Evolutionary conservation across 2,797 vertebrate species (phyloP).

Genomic region (Darevskia nairensis): DNA sequence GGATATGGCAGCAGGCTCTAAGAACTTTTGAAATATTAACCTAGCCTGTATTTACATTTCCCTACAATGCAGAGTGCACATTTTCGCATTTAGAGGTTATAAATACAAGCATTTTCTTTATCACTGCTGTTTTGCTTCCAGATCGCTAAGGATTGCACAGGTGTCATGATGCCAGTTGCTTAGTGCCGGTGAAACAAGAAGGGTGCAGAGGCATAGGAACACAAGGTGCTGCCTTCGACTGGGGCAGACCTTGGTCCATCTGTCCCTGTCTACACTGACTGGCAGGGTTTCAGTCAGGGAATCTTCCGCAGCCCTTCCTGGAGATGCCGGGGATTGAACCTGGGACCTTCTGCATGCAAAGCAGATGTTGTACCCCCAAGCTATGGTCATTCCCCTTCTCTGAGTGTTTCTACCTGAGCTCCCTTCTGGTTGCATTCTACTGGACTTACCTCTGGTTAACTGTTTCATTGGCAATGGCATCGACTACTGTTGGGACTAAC

Average conservation of each 20-base stretch:
- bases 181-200: not conserved
- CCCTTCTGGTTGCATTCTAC: not conserved
- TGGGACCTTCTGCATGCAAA: too few relatives aligned
- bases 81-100: slow-evolving; percentile 25
- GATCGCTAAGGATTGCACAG: not conserved
- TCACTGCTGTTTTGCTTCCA: slow-evolving; percentile 2
- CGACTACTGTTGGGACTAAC: not conserved
- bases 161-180: not conserved
- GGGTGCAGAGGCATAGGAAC: too few relatives aligned
- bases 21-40: slow-evolving; percentile 33
- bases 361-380: too few relatives aligned
- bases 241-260: too few relatives aligned
- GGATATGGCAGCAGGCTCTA: not conserved
- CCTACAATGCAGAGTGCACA: slow-evolving; percentile 8
- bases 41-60: slow-evolving; percentile 29
- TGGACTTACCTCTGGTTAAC: not conserved
- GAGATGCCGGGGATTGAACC: too few relatives aligned
- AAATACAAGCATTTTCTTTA: slow-evolving; percentile 16
- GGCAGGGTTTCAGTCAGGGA: too few relatives aligned
- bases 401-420: not conserved
- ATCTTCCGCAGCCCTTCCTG: too few relatives aligned
- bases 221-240: too few relatives aligned
- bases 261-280: too few relatives aligned
- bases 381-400: too few relatives aligned
- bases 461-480: not conserved